These are phyloP conservation scores for Chiloscyllium plagiosum DNA, from an alignment of 2,113 vertebrate genomes.

Conservation along the genomic window DNA sequence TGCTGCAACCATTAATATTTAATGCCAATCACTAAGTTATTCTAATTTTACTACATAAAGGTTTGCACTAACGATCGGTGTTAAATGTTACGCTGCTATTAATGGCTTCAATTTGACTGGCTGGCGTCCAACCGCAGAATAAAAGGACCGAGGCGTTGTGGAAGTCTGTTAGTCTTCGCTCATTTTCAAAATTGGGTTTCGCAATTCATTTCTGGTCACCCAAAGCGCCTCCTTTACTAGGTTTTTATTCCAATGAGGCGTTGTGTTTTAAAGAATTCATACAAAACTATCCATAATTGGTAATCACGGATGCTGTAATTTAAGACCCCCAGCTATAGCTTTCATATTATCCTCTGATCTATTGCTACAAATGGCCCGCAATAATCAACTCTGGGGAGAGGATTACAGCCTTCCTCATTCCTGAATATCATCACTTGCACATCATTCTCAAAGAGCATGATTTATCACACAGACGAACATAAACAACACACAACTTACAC, in stretches of 20 bases:
- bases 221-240: slow-evolving; percentile 54
- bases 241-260: slow-evolving; percentile 68
- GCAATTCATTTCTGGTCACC: slow-evolving; percentile 38
- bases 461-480: slow-evolving; percentile 79
- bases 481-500: slow-evolving; percentile 91
- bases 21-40: slow-evolving; percentile 53
- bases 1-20: slow-evolving; percentile 60
- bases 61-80: slow-evolving; percentile 64
- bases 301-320: slow-evolving; percentile 79
- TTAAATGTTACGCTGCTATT: slow-evolving; percentile 48
- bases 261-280: slow-evolving; percentile 74
- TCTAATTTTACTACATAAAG: slow-evolving; percentile 65
- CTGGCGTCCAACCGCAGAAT: slow-evolving; percentile 36
- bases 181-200: slow-evolving; percentile 41
- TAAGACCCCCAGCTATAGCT: slow-evolving; percentile 73
- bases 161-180: slow-evolving; percentile 48
- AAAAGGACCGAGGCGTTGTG: slow-evolving; percentile 8
- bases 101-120: slow-evolving; percentile 43
- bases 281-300: slow-evolving; percentile 88
- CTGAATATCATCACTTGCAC: slow-evolving; percentile 70
- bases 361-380: slow-evolving; percentile 63
- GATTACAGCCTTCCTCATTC: slow-evolving; percentile 52
- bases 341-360: slow-evolving; percentile 74
- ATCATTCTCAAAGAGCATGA: slow-evolving; percentile 79
- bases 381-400: slow-evolving; percentile 68